Evolutionary conservation across 2,113 vertebrate species (phyloP).

Genomic region (Trichomycterus rosablanca): DNA sequence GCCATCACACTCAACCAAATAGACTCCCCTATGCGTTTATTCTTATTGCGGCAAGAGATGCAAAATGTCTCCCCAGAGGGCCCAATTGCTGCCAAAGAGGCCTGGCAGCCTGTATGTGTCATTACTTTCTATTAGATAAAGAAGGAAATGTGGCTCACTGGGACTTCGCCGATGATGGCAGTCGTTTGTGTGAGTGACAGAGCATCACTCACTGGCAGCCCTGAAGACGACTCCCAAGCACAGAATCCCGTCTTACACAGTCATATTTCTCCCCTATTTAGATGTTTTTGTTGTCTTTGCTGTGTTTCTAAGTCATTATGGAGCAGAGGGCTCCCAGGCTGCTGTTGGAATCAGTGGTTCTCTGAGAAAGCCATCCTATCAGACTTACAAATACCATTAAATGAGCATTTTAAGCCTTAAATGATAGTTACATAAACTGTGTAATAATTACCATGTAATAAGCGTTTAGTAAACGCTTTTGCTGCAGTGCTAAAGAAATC

Average conservation of each 20-base stretch:
- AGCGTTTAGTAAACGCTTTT: no score
- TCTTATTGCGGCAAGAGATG: slow-evolving; percentile 80
- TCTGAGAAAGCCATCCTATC: slow-evolving; percentile 19
- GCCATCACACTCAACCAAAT: slow-evolving; percentile 76
- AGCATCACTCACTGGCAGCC: slow-evolving; percentile 60
- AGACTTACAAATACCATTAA: slow-evolving; percentile 16
- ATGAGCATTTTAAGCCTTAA: slow-evolving; percentile 11
- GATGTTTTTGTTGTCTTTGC: slow-evolving; percentile 43
- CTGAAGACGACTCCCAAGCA: slow-evolving; percentile 38
- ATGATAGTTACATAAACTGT: slow-evolving; percentile 1
- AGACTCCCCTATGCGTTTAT: slow-evolving; percentile 81
- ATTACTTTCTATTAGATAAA: slow-evolving; percentile 87
- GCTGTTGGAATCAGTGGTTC: slow-evolving; percentile 16
- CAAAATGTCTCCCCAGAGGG: slow-evolving; percentile 60
- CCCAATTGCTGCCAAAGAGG: slow-evolving; percentile 61
- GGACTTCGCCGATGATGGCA: slow-evolving; percentile 61
- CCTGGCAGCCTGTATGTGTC: slow-evolving; percentile 61
- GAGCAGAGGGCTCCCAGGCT: slow-evolving; percentile 31
- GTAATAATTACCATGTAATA: slow-evolving; percentile 25
- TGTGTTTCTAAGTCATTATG: slow-evolving; percentile 43
- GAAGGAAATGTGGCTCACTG: slow-evolving; percentile 67
- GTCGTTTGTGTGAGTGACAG: slow-evolving; percentile 74
- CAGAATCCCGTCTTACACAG: slow-evolving; percentile 37
- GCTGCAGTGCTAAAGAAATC: no score
- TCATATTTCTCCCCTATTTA: slow-evolving; percentile 45